These are phyloP conservation scores for Thripadectes ignobilis DNA, from an alignment of 2,797 vertebrate species.

Conservation along the genomic window DNA sequence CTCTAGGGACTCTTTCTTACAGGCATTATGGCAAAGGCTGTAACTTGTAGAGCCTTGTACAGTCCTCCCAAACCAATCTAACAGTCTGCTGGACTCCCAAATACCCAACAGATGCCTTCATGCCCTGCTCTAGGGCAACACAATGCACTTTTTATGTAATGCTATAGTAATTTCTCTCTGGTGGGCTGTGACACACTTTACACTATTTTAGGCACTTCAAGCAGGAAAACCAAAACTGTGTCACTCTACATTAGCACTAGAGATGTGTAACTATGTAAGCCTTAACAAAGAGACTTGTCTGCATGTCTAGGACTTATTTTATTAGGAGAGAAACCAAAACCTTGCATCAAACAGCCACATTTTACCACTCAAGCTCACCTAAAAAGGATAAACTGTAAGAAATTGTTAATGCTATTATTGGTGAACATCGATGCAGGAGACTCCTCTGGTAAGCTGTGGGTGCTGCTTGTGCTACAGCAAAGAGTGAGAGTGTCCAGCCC, in stretches of 20 bases:
- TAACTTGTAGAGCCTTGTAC: not conserved
- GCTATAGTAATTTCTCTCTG: not conserved
- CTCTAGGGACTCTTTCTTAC: not conserved
- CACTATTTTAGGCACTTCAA: not conserved
- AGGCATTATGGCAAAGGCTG: not conserved
- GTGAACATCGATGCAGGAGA: not conserved
- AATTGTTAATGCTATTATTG: not conserved
- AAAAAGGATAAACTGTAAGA: not conserved
- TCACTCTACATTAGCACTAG: not conserved
- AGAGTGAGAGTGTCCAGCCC: not conserved
- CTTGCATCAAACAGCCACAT: not conserved
- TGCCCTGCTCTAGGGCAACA: not conserved
- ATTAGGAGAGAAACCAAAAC: not conserved
- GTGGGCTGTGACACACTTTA: not conserved
- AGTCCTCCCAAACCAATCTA: not conserved
- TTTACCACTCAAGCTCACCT: not conserved
- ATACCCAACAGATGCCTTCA: not conserved
- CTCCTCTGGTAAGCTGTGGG: not conserved
- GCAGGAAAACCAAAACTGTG: not conserved
- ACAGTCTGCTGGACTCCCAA: not conserved
- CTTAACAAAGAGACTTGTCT: not conserved
- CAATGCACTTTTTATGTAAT: not conserved
- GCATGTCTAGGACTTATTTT: not conserved
- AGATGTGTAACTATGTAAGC: not conserved
- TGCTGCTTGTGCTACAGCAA: not conserved